A percentile compares a stretch with the other conserved stretches of the same genome.
These are phyloP conservation scores for Bubo bubo DNA, from an alignment of 2,113 vertebrate genomes.

Conservation along the genomic window DNA sequence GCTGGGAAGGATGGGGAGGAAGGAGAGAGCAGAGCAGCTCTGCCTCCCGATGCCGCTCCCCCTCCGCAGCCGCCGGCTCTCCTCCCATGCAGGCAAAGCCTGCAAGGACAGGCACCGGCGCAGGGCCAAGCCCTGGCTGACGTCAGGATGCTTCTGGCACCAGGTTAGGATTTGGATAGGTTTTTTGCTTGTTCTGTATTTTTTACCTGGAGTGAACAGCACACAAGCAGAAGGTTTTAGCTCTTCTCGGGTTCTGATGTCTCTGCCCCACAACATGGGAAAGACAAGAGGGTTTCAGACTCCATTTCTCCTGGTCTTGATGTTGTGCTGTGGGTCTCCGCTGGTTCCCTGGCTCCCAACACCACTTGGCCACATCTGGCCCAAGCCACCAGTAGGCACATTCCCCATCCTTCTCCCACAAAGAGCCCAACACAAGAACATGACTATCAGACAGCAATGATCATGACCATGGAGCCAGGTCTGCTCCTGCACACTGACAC, in stretches of 20 bases:
- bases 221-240: neutral
- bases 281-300: neutral
- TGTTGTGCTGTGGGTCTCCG: neutral
- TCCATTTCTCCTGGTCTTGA: neutral
- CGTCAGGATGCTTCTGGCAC: neutral
- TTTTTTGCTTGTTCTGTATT: neutral
- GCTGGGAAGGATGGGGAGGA: constrained; percentile 12
- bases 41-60: neutral
- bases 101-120: neutral
- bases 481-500: neutral
- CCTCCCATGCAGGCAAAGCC: neutral
- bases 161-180: neutral
- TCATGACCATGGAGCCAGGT: neutral
- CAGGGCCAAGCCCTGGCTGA: neutral
- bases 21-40: neutral
- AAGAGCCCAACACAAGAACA: neutral
- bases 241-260: neutral
- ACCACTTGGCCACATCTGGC: neutral
- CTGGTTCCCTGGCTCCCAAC: rapidly evolving
- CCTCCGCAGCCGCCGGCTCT: neutral
- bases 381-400: neutral
- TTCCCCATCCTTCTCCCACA: neutral
- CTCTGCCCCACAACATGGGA: rapidly evolving
- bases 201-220: neutral
- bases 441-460: neutral